Conservation (phyloP, 2,113 vertebrate species). For the Verasper variegatus region DNA sequence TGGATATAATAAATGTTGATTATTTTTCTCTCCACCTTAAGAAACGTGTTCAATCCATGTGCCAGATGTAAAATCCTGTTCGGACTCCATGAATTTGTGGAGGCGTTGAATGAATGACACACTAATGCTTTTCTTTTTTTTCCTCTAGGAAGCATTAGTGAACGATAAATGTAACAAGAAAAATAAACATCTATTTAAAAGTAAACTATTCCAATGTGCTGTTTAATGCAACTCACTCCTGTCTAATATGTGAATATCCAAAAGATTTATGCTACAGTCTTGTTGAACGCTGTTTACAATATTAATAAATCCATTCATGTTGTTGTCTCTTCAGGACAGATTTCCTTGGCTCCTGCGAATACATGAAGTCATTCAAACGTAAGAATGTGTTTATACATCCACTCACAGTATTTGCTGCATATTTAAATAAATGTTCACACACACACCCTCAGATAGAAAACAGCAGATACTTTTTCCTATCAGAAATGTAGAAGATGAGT, state of each 20-base stretch:
- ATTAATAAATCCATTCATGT: not conserved
- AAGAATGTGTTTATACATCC: slow-evolving; percentile 46
- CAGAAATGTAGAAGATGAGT: slow-evolving; percentile 11
- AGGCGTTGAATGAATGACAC: too few relatives aligned
- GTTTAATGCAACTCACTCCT: not conserved
- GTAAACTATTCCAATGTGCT: not conserved
- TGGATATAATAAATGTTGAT: too few relatives aligned
- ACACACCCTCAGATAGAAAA: not conserved
- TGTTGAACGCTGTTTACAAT: not conserved
- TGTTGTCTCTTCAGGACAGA: slow-evolving; percentile 84
- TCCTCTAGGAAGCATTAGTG: too few relatives aligned
- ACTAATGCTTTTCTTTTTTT: too few relatives aligned
- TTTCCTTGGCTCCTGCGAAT: slow-evolving; percentile 89
- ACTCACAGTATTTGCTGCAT: not conserved
- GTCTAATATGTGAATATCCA: too few relatives aligned
- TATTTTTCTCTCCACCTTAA: too few relatives aligned
- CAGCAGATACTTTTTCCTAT: not conserved
- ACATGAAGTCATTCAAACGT: slow-evolving; percentile 87
- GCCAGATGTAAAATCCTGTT: too few relatives aligned
- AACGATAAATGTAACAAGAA: too few relatives aligned
- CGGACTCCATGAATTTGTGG: too few relatives aligned
- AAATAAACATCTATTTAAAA: too few relatives aligned
- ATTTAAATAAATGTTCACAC: not conserved
- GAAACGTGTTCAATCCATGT: too few relatives aligned
- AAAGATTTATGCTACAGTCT: not conserved